Percentiles rank a stretch among this genome's conserved stretches.
phyloP scores from a whole-genome alignment of 2,888 invertebrate genomes.

The Terebella lapidaria region DNA sequence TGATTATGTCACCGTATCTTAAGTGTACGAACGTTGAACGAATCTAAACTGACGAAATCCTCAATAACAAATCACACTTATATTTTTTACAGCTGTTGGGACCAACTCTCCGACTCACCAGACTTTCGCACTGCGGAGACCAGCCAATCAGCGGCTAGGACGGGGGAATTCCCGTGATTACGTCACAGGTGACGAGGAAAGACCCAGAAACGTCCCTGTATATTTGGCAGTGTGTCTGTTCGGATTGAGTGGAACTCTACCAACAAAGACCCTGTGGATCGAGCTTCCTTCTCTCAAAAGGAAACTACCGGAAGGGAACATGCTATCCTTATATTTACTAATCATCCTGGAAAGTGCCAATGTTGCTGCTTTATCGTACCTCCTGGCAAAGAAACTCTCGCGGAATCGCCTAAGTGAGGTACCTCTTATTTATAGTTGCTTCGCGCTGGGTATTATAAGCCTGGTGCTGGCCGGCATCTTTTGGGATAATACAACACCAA shows the following conservation, averaged over 20 bases:
- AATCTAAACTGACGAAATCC: no score
- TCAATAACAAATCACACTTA: not conserved
- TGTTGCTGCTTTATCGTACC: conserved; percentile 14
- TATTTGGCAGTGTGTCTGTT: conserved; percentile 9
- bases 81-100: not conserved
- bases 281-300: conserved; percentile 14
- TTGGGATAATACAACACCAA: conserved; percentile 9
- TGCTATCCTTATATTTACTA: conserved; percentile 14
- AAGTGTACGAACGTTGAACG: no score
- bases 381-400: conserved; percentile 12
- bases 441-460: conserved; percentile 7
- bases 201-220: not conserved
- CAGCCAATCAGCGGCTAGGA: not conserved
- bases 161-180: no score
- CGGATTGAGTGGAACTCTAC: conserved; percentile 10
- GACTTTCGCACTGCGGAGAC: not conserved
- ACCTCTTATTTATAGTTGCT: conserved; percentile 17
- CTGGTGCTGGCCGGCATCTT: conserved; percentile 14
- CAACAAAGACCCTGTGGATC: conserved; percentile 20
- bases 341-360: conserved; percentile 14
- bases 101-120: not conserved
- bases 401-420: conserved; percentile 12
- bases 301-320: conserved; percentile 15
- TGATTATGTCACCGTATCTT: no score
- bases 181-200: not conserved